Base-by-base conservation (phyloP, 2,888 invertebrate genomes). In the Lochmaea crataegi region DNA sequence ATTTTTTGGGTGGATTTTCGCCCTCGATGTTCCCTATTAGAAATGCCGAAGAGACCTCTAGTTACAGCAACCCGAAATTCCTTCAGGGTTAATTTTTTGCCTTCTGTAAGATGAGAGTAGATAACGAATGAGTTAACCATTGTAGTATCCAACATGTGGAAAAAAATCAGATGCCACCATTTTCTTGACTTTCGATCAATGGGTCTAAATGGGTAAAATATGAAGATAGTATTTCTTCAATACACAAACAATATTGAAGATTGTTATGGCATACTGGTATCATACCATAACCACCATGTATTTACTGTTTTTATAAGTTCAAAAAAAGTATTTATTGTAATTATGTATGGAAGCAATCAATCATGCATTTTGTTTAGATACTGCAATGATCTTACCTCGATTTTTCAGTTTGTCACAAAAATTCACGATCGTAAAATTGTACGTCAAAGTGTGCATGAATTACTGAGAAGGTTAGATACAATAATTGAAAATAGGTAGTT, bases 261-360 rank as follows among this genome's bases (percentile, higher is more conserved):
- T 58, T 58, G 58, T 58, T 26, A 26, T 58, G 32, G 26, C 26
- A 58, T 32, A 22, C 22, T 58, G 22, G 32, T 32, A 26, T 58
- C 32, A 26, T 3, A 11, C n/a, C 32, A 58, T 58, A 32, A 58
- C 58, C 26, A 58, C 58, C 32, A 58, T 32, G 58, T 26, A 26
- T 58, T 32, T 32, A 16, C 58, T n/a, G n/a, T 58, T 14, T 58
- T 58, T 58, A 11, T 26, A 58, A 14, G 58, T 58, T 58, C 14
- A 32, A 32, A 58, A 58, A 58, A 58, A 58, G 9, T 58, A 58
- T 58, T 58, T 58, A 58, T 9, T 58, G 58, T 26, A 58, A n/a
- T 58, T 58, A 58, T 58, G 32, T 58, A 32, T 58, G 1, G 26
- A 58, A 32, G 58, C 58, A 58, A 58, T 45, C 12, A 45, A 12